These are phyloP conservation scores for Ericerus pela DNA, from an alignment of 1,140 invertebrate species.

Conservation along the genomic window DNA sequence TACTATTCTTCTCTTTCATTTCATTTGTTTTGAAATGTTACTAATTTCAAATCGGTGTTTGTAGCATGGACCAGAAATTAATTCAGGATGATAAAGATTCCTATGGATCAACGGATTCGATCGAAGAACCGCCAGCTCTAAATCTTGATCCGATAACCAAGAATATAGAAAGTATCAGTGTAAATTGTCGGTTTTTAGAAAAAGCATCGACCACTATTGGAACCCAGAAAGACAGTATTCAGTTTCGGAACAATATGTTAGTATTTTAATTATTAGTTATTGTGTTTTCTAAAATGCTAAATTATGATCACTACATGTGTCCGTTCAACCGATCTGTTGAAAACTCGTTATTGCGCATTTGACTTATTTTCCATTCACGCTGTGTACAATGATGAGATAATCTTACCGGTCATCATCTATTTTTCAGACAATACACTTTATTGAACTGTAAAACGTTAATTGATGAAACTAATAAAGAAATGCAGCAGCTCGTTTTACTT, in stretches of 20 bases:
- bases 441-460: constrained; percentile 59
- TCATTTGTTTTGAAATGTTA: not conserved
- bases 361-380: too few relatives aligned
- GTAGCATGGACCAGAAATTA: not conserved
- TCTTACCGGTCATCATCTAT: constrained; percentile 10
- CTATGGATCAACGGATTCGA: not conserved
- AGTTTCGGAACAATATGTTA: constrained; percentile 48
- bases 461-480: constrained; percentile 50
- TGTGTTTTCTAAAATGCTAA: too few relatives aligned
- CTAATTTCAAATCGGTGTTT: not conserved
- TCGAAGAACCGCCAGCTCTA: not conserved
- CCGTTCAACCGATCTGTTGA: too few relatives aligned
- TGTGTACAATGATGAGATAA: constrained; percentile 14
- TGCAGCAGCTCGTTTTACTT: constrained; percentile 49
- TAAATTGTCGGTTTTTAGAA: constrained; percentile 50
- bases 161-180: constrained; percentile 61
- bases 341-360: too few relatives aligned
- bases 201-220: constrained; percentile 58
- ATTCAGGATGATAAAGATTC: not conserved
- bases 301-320: too few relatives aligned
- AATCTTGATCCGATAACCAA: constrained; percentile 39
- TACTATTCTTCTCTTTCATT: not conserved
- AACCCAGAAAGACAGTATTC: constrained; percentile 52
- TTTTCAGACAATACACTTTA: constrained; percentile 56
- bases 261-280: constrained; percentile 23